These are phyloP conservation scores for Antheraea mylitta DNA, from an alignment of 1,140 invertebrate species.

Conservation along the genomic window DNA sequence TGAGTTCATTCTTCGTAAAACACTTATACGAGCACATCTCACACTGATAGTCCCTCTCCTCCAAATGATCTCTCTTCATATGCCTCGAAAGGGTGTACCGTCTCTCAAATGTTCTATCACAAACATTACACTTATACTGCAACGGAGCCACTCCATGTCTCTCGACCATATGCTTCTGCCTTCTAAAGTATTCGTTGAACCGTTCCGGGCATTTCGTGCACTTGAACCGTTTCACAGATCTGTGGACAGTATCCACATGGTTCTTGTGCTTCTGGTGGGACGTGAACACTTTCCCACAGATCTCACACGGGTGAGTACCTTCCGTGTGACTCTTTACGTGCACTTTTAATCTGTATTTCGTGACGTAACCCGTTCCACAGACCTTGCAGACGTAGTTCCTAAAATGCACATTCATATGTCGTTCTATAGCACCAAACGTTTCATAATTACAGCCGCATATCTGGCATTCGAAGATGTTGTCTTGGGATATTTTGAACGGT, in stretches of 20 bases:
- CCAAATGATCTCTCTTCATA: slow-evolving; percentile 54
- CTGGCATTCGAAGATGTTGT: slow-evolving; percentile 51
- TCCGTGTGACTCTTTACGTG: slow-evolving; percentile 57
- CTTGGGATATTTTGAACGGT: slow-evolving; percentile 50
- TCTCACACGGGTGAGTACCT: slow-evolving; percentile 49
- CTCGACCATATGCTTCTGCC: slow-evolving; percentile 42
- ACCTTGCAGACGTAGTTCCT: slow-evolving; percentile 67
- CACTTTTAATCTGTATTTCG: slow-evolving; percentile 60
- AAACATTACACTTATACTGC: slow-evolving; percentile 52
- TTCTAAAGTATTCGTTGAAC: slow-evolving; percentile 47
- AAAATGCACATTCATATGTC: slow-evolving; percentile 68
- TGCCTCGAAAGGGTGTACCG: slow-evolving; percentile 46
- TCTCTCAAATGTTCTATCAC: slow-evolving; percentile 51
- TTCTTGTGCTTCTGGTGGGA: slow-evolving; percentile 62
- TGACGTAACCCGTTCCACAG: slow-evolving; percentile 64
- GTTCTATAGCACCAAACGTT: slow-evolving; percentile 63
- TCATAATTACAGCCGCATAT: slow-evolving; percentile 59
- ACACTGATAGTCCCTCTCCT: slow-evolving; percentile 59
- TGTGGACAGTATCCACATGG: slow-evolving; percentile 59
- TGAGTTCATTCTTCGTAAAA: slow-evolving; percentile 51
- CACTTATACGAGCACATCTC: slow-evolving; percentile 59
- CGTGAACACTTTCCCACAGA: slow-evolving; percentile 55
- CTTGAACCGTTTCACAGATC: slow-evolving; percentile 52
- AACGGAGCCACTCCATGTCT: slow-evolving; percentile 48
- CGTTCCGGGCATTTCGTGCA: slow-evolving; percentile 45